These are phyloP conservation scores for Hyposmocoma kahamanoa DNA, from an alignment of 1,140 invertebrate genomes.

Conservation along the genomic window DNA sequence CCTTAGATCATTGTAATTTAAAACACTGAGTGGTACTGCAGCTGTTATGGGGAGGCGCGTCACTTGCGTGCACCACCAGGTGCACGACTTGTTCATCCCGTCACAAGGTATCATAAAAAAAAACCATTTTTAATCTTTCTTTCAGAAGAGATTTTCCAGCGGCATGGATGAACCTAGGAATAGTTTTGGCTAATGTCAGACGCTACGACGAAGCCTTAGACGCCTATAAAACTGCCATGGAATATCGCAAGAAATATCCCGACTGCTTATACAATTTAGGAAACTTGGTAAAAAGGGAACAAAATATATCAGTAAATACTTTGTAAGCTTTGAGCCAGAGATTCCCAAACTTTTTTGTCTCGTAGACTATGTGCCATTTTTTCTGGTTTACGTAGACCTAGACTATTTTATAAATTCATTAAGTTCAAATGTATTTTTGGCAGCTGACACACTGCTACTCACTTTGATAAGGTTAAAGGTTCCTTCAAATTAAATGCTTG, in stretches of 20 bases:
- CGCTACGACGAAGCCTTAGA: conserved; percentile 82
- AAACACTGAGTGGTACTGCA: no score
- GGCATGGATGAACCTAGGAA: conserved; percentile 98
- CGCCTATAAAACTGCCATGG: conserved; percentile 87
- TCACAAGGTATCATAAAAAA: no score
- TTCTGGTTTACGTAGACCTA: not conserved
- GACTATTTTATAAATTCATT: not conserved
- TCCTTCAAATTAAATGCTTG: no score
- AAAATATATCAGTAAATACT: not conserved
- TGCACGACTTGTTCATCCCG: no score
- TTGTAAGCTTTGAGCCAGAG: not conserved
- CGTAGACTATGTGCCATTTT: not conserved
- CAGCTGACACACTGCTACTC: not conserved
- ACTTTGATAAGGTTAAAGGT: not conserved
- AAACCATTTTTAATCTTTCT: no score
- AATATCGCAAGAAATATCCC: conserved; percentile 86
- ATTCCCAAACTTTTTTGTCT: not conserved
- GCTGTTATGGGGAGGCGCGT: no score
- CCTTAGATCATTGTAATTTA: no score
- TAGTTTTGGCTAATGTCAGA: conserved; percentile 86
- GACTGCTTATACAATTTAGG: conserved; percentile 97
- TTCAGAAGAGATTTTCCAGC: conserved; percentile 89
- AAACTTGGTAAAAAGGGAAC: conserved; percentile 77
- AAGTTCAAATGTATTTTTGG: not conserved
- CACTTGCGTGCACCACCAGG: no score